Base-by-base conservation (phyloP, 2,113 vertebrate genomes). In the Platysternon megacephalum region DNA sequence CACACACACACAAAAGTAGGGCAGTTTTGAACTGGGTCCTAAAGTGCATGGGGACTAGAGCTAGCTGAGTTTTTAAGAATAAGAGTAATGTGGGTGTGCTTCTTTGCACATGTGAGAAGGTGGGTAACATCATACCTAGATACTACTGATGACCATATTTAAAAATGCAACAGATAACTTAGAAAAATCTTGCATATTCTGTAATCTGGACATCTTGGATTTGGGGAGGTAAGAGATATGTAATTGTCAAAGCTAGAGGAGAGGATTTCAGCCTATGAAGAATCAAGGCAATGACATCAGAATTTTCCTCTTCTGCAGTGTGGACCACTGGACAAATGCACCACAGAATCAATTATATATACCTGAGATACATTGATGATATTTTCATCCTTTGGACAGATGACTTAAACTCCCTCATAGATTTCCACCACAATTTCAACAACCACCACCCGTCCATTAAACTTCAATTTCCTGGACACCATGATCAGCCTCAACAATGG, bases 1-100 rank as follows among this genome's bases (percentile, higher is more conserved):
- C 29, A 22, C 51, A 52, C 17, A 19, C 52, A 53, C 49, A 51
- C 49, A 51, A 13, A 51, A 53, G 6, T 4, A 2, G 2, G 22
- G 4, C 74, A 87, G 29, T 17, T 1, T 0, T 0, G 7, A 46
- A 65, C 12, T 0, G 0, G 2, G n/a, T 8, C 42, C 5, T 84
- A 32, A 52, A 76, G 28, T 2, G 6, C 2, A 0, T 4, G 28
- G 11, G 28, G 28, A 29, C 11, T 58, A 58, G 28, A 58, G 26
- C 28, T 12, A 58, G 56, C 21, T 16, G 13, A 26, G n/a, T 53
- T 6, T 3, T 14, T 51, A 52, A 44, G 51, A 0, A 5, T 32
- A 12, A 4, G 5, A 12, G 14, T n/a, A n/a, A 0, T 0, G 7
- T 24, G 55, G 6, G 1, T 78, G 74, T 4, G n/a, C 6, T 65